Evolutionary conservation across 1,140 invertebrate species (phyloP), one percentile per base, ranked within the genome.

Genomic region (Gryllus bimaculatus): DNA sequence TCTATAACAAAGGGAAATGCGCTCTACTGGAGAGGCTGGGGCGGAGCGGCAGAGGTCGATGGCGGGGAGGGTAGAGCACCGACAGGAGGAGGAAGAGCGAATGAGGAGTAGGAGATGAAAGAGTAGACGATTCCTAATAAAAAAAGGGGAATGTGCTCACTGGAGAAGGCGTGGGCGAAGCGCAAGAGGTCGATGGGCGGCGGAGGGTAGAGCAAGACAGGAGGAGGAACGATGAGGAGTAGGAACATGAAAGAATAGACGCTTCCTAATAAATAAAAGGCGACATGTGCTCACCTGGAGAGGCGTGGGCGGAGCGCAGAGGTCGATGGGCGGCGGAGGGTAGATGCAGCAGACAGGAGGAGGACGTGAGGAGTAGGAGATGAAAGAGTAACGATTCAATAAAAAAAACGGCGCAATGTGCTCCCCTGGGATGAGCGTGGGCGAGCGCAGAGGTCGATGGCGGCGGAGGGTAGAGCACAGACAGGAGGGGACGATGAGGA

Each of bases 311-410:
- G 66, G n/a, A n/a, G 66, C 13, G 66, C 66, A 73, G n/a, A n/a
- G 66, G 66, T 15, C 13, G 66, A 73, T 15, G n/a, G n/a, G 66
- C 66, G 13, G n/a, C 13, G n/a, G 66, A 73, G 95, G 95, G 87
- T 94, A 95, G 48, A 96, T n/a, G 89, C 85, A 96, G 94, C 73
- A n/a, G 93, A 91, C 39, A 95, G 86, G 82, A 15, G 66, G 66
- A 15, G n/a, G 66, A n/a, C 1, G n/a, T 15, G n/a, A n/a, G n/a
- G n/a, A n/a, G n/a, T n/a, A n/a, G n/a, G n/a, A n/a, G n/a, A n/a
- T n/a, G n/a, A n/a, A n/a, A n/a, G n/a, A n/a, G n/a, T n/a, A n/a
- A n/a, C n/a, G n/a, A n/a, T n/a, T n/a, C n/a, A n/a, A n/a, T n/a
- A n/a, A n/a, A n/a, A n/a, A n/a, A n/a, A n/a, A n/a, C n/a, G n/a